Percentiles rank a stretch among this genome's conserved stretches.
Conservation (phyloP, 2,113 vertebrate genomes). For the Pterophyllum scalare region DNA sequence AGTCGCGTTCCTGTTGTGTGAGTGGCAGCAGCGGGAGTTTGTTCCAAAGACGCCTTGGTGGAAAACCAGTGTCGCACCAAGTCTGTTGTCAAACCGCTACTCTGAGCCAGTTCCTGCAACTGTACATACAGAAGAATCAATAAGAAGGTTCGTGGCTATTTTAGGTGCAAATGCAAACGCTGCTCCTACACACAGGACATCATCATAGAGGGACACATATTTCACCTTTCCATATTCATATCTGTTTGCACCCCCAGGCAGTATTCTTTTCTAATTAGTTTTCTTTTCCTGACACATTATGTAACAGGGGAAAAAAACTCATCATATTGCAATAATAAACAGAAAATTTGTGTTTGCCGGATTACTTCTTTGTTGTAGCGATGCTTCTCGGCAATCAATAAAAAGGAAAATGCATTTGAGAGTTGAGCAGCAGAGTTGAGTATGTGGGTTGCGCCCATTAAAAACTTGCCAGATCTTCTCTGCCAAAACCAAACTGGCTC, state of each 20-base stretch:
- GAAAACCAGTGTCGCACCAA: constrained; percentile 91
- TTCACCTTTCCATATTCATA: not conserved
- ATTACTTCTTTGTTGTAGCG: too few species aligned
- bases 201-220: not conserved
- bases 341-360: too few species aligned
- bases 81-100: constrained; percentile 84
- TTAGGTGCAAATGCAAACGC: not conserved
- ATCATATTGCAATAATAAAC: not conserved
- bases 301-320: not conserved
- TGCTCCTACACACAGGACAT: too few species aligned
- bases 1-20: not conserved
- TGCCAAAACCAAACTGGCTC: too few species aligned
- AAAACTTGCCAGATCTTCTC: too few species aligned
- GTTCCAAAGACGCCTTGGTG: constrained; percentile 46
- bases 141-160: not conserved
- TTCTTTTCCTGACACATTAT: not conserved
- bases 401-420: too few species aligned
- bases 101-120: constrained; percentile 83
- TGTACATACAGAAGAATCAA: constrained; percentile 48
- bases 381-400: too few species aligned
- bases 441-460: too few species aligned
- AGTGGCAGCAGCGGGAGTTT: not conserved
- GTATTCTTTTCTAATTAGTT: not conserved
- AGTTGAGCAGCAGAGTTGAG: too few species aligned
- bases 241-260: not conserved